Percentiles rank a stretch among this genome's conserved stretches.
Conservation (phyloP, 64 coral and sea anemone species). For the Cladopsammia gracilis region DNA sequence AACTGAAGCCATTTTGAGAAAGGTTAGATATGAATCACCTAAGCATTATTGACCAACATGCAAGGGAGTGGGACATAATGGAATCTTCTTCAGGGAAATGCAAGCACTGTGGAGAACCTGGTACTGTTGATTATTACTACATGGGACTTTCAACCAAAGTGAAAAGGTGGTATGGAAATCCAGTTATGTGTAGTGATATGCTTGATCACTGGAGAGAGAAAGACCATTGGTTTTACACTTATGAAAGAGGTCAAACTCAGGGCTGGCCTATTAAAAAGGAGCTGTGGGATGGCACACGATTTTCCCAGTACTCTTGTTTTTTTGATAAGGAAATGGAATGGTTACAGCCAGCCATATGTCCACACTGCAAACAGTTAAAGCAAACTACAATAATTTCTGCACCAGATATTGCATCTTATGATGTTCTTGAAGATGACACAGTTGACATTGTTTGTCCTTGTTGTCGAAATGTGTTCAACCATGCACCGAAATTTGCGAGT, state of each 20-base stretch:
- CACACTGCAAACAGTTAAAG: constrained; percentile 11
- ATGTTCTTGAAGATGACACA: neutral
- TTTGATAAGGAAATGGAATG: constrained; percentile 19
- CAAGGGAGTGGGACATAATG: neutral
- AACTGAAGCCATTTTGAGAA: too few relatives aligned
- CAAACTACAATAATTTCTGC: neutral
- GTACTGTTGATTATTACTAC: constrained; percentile 36
- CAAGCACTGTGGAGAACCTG: constrained; percentile 1
- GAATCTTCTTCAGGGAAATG: too few relatives aligned
- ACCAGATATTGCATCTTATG: neutral
- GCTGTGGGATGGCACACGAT: constrained; percentile 30
- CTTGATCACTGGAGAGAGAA: constrained; percentile 50
- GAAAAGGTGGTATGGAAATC: constrained; percentile 50
- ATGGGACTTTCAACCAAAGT: constrained; percentile 7
- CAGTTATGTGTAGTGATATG: constrained; percentile 49
- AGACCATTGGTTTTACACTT: constrained; percentile 54
- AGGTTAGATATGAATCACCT: constrained; percentile 28
- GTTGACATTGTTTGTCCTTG: neutral
- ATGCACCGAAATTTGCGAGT: constrained; percentile 22
- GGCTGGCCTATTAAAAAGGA: constrained; percentile 44
- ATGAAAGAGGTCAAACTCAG: constrained; percentile 33
- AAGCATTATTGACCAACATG: constrained; percentile 34
- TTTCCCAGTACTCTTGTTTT: constrained; percentile 36
- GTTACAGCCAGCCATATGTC: constrained; percentile 8
- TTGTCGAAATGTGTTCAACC: neutral